Evolutionary conservation across 2,888 invertebrate species (phyloP).

Genomic region (Calameuta idolon): DNA sequence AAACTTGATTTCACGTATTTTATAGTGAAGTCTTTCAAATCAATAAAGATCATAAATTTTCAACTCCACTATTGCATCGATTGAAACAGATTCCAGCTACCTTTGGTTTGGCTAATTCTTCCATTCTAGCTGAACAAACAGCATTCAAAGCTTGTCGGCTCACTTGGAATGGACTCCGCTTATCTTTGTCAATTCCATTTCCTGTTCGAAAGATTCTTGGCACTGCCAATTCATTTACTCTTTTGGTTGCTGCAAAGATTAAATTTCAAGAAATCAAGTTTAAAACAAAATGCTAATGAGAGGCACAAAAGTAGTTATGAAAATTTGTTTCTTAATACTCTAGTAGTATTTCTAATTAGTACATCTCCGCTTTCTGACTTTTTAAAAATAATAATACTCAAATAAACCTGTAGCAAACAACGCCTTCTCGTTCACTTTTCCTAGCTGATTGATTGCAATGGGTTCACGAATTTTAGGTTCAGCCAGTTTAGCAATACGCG

Average conservation of each 20-base stretch:
- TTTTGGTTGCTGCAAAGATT: constrained; percentile 31
- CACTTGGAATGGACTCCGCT: constrained; percentile 68
- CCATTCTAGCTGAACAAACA: constrained; percentile 65
- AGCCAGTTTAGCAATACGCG: constrained; percentile 29
- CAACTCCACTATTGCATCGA: background rate
- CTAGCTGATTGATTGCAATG: constrained; percentile 19
- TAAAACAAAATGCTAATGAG: background rate
- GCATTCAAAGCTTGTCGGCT: constrained; percentile 69
- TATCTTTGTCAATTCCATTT: constrained; percentile 63
- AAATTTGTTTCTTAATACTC: background rate
- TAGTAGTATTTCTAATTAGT: background rate
- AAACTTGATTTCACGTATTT: background rate
- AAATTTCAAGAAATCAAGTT: background rate
- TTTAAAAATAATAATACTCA: background rate
- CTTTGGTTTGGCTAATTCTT: constrained; percentile 67
- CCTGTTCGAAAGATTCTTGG: constrained; percentile 51
- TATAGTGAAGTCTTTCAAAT: background rate
- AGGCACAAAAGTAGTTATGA: background rate
- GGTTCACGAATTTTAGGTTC: constrained; percentile 28
- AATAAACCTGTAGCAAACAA: constrained; percentile 30
- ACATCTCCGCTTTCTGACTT: background rate
- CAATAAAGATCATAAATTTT: background rate
- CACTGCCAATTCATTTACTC: constrained; percentile 48
- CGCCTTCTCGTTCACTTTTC: constrained; percentile 31
- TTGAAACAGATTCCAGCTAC: constrained; percentile 1